Evolutionary conservation across 2,888 invertebrate genomes (phyloP), one percentile per base, ranked within the genome.

Genomic region (Lepidochrysops patricia): DNA sequence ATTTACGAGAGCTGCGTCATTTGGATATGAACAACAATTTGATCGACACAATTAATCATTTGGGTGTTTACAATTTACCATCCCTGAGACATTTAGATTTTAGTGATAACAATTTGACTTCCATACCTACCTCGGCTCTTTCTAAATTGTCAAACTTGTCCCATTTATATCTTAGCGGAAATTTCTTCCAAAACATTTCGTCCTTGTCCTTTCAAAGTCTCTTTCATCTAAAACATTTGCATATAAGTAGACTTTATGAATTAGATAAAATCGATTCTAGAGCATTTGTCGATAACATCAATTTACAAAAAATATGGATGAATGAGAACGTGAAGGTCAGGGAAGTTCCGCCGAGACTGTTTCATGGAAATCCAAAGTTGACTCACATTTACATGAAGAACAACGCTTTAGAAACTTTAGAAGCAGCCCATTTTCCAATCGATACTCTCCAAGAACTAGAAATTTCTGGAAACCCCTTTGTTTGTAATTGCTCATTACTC

Each of bases 221-320:
- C 62, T 95, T 95, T 79, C 94, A 95, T 80, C 90, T 96, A 69
- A 92, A 92, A 75, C 92, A 91, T 76, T 89, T 96, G 73, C 93
- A 93, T 76, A 86, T 96, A 72, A 93, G 93, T 80, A 91, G 93
- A 70, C 89, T 94, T 70, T 92, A 92, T 71, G 89, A 91, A 67
- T 88, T 96, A 68, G 89, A 90, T 65, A 91, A 88, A 75, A 93
- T 96, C 69, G 94, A 96, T 82, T 91, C 94, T 66, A 90, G 95
- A 78, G 94, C 96, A 58, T 96, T 96, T 77, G 94, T 94, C 63
- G 96, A 96, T 84, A 96, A 96, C 79, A 94, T 96, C 32, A 94
- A 95, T 74, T 85, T 96, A 67, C 95, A 96, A 76, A 91, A 92
- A 65, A 92, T 96, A 68, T 92, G 93, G 79, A 89, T 96, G 85